phyloP scores from a whole-genome alignment of 2,113 vertebrate genomes.

The Tupaia tana region DNA sequence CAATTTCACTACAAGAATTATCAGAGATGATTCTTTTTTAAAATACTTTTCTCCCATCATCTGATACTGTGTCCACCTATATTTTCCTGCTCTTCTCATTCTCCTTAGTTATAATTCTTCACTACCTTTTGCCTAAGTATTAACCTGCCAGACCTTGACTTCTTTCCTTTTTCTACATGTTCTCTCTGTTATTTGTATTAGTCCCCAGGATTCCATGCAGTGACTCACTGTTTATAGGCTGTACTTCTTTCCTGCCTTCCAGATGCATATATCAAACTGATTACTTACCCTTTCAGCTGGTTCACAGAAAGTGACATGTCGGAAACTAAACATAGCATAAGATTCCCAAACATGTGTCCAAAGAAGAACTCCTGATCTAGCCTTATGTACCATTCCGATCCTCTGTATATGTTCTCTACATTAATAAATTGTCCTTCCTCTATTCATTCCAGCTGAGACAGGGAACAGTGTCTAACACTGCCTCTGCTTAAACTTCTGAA shows the following conservation, averaged over 20 bases:
- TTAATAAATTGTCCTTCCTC: constrained; percentile 22
- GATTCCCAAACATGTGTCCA: neutral
- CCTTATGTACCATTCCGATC: neutral
- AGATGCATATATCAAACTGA: neutral
- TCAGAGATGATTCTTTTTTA: neutral
- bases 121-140: neutral
- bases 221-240: neutral
- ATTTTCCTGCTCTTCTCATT: neutral
- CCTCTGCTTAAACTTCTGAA: neutral
- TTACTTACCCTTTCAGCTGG: neutral
- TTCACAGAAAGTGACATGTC: neutral
- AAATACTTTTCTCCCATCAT: neutral
- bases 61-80: neutral
- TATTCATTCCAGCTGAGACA: neutral
- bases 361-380: neutral
- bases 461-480: neutral
- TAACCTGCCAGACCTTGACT: neutral
- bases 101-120: neutral
- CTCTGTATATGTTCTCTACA: neutral
- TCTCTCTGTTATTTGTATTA: neutral
- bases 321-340: neutral
- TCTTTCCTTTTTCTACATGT: neutral
- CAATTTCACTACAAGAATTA: neutral
- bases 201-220: neutral
- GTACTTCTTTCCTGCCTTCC: neutral